Conservation (phyloP, 2,113 vertebrate genomes). For the Colius striatus region DNA sequence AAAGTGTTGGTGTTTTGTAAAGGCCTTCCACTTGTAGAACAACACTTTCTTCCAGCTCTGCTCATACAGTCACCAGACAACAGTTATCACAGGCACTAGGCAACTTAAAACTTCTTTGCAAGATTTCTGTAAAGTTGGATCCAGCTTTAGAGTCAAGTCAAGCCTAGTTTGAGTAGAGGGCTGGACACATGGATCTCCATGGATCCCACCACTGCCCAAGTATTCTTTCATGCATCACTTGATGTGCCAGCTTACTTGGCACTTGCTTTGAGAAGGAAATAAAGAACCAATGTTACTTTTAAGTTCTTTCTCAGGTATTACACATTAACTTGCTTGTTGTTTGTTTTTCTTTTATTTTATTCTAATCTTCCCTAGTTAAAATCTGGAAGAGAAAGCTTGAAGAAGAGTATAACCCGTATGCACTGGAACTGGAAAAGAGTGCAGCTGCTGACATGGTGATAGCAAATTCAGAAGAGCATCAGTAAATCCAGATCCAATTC, state of each 20-base stretch:
- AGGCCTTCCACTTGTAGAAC: not conserved
- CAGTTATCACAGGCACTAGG: not conserved
- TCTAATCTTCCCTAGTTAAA: slow-evolving; percentile 69
- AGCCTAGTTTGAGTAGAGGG: not conserved
- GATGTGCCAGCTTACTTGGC: not conserved
- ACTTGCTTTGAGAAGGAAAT: not conserved
- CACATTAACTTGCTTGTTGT: not conserved
- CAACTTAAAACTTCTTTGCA: not conserved
- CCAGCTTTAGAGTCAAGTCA: not conserved
- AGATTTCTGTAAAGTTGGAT: not conserved
- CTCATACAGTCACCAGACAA: not conserved
- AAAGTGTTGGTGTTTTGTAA: not conserved
- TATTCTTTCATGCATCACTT: not conserved
- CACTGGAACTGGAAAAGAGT: slow-evolving; percentile 72
- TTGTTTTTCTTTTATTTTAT: not conserved
- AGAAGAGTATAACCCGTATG: slow-evolving; percentile 70
- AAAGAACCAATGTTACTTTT: not conserved
- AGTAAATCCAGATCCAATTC: slow-evolving; percentile 32
- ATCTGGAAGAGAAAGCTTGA: slow-evolving; percentile 80
- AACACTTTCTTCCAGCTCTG: not conserved
- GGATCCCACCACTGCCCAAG: not conserved
- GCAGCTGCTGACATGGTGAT: slow-evolving; percentile 61
- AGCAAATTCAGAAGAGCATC: slow-evolving; percentile 62
- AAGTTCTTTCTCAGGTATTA: not conserved
- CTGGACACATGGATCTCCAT: not conserved